These are phyloP conservation scores for Melitaea cinxia DNA, from an alignment of 1,140 invertebrate genomes.

Conservation along the genomic window DNA sequence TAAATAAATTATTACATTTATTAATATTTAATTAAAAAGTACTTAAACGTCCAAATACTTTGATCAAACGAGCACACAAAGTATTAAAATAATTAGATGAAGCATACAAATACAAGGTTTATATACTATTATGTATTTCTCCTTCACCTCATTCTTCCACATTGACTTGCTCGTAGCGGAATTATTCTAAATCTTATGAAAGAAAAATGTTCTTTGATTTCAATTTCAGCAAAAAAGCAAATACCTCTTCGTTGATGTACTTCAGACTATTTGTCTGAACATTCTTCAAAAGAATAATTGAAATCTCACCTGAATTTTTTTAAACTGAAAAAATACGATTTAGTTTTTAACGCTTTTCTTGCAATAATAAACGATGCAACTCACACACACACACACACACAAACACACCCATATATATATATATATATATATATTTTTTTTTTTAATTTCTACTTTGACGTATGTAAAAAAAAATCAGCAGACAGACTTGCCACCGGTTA, in stretches of 20 bases:
- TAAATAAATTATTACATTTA: background rate
- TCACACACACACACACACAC: too few relatives aligned
- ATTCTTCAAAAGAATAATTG: slow-evolving; percentile 8
- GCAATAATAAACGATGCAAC: too few relatives aligned
- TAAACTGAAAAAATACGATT: background rate
- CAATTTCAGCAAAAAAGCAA: slow-evolving; percentile 23
- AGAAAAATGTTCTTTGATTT: slow-evolving; percentile 23
- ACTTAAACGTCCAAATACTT: slow-evolving; percentile 25
- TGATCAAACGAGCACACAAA: slow-evolving; percentile 39
- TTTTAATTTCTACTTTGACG: too few relatives aligned
- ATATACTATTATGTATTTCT: too few relatives aligned
- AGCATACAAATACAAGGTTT: too few relatives aligned
- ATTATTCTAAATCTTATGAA: slow-evolving; percentile 6
- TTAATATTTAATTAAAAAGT: background rate
- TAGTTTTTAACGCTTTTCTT: too few relatives aligned
- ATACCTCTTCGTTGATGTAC: slow-evolving; percentile 10
- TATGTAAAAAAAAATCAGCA: too few relatives aligned
- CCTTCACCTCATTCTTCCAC: slow-evolving; percentile 1
- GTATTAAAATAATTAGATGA: slow-evolving; percentile 36
- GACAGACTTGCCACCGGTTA: too few relatives aligned
- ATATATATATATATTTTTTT: too few relatives aligned
- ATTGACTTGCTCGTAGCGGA: background rate
- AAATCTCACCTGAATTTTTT: slow-evolving; percentile 4
- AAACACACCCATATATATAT: too few relatives aligned
- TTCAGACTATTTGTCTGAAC: slow-evolving; percentile 14